These are phyloP conservation scores for Murina feae DNA, from an alignment of 2,113 vertebrate genomes.

Conservation along the genomic window DNA sequence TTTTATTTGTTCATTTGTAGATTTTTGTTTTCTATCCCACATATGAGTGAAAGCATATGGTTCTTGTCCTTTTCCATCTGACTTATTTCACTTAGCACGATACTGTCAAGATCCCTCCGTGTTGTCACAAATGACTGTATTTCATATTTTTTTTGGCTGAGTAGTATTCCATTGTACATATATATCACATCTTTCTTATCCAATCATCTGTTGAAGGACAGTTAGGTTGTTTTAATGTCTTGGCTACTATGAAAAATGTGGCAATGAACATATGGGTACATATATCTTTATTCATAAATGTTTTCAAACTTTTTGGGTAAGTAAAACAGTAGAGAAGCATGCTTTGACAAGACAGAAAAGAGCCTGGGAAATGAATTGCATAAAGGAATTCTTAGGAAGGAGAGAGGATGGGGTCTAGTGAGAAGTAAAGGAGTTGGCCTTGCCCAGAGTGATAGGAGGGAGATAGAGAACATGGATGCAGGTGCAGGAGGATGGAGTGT, in stretches of 20 bases:
- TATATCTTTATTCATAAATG: background rate
- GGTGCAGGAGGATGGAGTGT: background rate
- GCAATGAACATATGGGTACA: background rate
- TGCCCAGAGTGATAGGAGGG: rapidly evolving
- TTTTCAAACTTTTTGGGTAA: background rate
- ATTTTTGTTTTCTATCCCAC: background rate
- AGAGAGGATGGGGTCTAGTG: no score
- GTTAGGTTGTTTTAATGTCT: background rate
- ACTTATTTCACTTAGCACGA: background rate
- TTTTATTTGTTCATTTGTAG: background rate
- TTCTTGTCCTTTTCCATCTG: background rate
- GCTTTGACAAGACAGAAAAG: background rate
- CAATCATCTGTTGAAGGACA: no score
- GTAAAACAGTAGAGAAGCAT: background rate
- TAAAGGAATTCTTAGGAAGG: background rate
- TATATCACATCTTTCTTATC: background rate
- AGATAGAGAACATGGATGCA: rapidly evolving
- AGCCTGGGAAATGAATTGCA: rapidly evolving
- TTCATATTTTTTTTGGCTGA: background rate
- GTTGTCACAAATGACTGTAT: background rate
- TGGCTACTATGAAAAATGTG: background rate
- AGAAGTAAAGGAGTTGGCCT: background rate
- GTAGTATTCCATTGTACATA: background rate
- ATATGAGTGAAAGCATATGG: background rate
- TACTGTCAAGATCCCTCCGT: no score